A percentile compares a stretch with the other conserved stretches of the same genome.
These are phyloP conservation scores for Leptonema lineaticorne DNA, from an alignment of 1,140 invertebrate species.

Conservation along the genomic window DNA sequence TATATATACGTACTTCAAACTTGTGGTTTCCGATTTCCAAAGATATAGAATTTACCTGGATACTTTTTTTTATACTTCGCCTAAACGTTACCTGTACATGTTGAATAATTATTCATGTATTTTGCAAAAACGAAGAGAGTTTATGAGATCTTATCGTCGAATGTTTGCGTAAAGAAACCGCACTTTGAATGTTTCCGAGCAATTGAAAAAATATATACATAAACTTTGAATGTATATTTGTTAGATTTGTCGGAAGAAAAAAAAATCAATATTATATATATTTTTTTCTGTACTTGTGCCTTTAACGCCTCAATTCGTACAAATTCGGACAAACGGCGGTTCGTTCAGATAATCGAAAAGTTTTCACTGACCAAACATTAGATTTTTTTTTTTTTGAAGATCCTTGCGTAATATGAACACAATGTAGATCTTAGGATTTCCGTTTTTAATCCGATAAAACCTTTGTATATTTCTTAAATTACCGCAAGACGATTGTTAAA, in stretches of 20 bases:
- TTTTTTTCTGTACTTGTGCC: not conserved
- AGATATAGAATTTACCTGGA: too few relatives aligned
- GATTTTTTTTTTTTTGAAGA: slow-evolving; percentile 21
- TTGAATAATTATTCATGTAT: too few relatives aligned
- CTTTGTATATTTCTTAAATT: slow-evolving; percentile 38
- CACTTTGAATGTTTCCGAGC: slow-evolving; percentile 1
- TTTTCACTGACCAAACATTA: slow-evolving; percentile 33
- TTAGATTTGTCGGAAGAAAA: too few relatives aligned
- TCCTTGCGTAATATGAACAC: slow-evolving; percentile 40
- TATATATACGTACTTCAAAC: too few relatives aligned
- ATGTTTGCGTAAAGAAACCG: slow-evolving; percentile 5
- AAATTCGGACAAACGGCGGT: too few relatives aligned
- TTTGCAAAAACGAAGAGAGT: too few relatives aligned
- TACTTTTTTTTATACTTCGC: too few relatives aligned
- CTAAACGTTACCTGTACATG: too few relatives aligned
- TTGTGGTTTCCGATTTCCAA: too few relatives aligned
- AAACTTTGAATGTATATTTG: too few relatives aligned
- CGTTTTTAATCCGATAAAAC: slow-evolving; percentile 39
- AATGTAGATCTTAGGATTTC: slow-evolving; percentile 35
- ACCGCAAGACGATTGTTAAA: slow-evolving; percentile 31
- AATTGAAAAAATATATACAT: not conserved
- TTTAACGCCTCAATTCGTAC: not conserved
- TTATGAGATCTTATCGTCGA: not conserved
- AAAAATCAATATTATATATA: too few relatives aligned
- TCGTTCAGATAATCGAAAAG: too few relatives aligned